phyloP scores from a whole-genome alignment of 37 sponge, comb jelly and placozoan genomes.

The Petrosia ficiformis region DNA sequence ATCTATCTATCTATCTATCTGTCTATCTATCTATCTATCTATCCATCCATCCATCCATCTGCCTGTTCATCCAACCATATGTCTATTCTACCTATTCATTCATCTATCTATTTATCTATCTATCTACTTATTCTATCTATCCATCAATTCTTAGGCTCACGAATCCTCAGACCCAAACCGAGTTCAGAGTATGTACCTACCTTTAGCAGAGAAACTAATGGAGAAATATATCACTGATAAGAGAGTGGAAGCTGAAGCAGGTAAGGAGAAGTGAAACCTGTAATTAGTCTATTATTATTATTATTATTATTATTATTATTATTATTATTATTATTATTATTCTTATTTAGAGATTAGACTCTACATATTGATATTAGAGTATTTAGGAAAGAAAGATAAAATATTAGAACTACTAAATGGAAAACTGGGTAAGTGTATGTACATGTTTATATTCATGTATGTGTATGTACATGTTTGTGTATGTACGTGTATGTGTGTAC shows the following conservation, averaged over 20 bases:
- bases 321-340: neutral
- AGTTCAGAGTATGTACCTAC: slow-evolving; percentile 51
- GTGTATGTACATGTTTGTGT: too few relatives aligned
- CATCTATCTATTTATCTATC: too few relatives aligned
- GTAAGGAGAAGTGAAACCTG: slow-evolving; percentile 14
- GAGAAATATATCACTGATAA: slow-evolving; percentile 68
- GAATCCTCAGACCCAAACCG: slow-evolving; percentile 16
- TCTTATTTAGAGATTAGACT: slow-evolving; percentile 47
- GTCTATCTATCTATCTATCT: neutral
- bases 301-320: neutral
- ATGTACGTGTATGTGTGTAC: too few relatives aligned
- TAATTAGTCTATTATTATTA: neutral
- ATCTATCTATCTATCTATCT: neutral
- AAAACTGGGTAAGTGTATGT: slow-evolving; percentile 38
- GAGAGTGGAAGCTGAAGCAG: slow-evolving; percentile 76
- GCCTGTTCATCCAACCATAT: too few relatives aligned
- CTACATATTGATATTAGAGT: slow-evolving; percentile 63
- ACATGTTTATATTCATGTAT: too few relatives aligned
- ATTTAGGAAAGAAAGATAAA: slow-evolving; percentile 53
- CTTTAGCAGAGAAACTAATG: slow-evolving; percentile 86
- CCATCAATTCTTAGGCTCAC: slow-evolving; percentile 26
- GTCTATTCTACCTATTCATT: neutral
- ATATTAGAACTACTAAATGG: slow-evolving; percentile 39
- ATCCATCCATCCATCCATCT: too few relatives aligned
- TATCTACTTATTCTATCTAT: too few relatives aligned